These are phyloP conservation scores for Bombyx huttoni DNA, from an alignment of 2,888 invertebrate genomes.

Conservation along the genomic window DNA sequence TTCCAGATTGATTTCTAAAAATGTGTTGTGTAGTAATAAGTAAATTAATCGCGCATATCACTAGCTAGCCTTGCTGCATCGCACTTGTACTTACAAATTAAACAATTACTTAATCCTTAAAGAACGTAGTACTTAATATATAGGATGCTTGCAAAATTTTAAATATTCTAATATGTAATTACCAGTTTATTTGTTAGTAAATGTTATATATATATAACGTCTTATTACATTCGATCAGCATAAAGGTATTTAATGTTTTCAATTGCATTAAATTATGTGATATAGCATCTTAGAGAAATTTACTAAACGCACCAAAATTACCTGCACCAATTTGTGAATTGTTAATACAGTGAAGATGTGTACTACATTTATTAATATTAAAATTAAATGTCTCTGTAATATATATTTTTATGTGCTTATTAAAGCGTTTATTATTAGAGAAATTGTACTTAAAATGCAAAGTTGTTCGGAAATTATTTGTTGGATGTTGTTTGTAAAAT, in stretches of 20 bases:
- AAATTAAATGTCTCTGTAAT: conserved; percentile 2
- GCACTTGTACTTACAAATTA: conserved; percentile 3
- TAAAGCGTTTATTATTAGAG: conserved; percentile 27
- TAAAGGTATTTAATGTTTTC: not conserved
- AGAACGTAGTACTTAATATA: not conserved
- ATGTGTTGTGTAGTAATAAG: too few relatives aligned
- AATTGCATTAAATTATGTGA: not conserved
- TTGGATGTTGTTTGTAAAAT: conserved; percentile 60
- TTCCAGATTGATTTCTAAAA: conserved; percentile 17
- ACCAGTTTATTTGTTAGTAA: not conserved
- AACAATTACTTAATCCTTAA: not conserved
- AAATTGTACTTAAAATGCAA: conserved; percentile 51
- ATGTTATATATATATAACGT: not conserved
- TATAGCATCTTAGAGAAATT: conserved; percentile 2
- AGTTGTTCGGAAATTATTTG: conserved; percentile 49
- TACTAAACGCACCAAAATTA: conserved; percentile 2
- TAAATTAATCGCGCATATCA: conserved; percentile 8
- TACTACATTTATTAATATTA: conserved; percentile 1
- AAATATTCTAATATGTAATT: not conserved
- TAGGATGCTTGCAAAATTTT: not conserved
- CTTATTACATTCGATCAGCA: not conserved
- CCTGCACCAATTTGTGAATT: conserved; percentile 9
- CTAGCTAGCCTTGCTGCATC: conserved; percentile 17
- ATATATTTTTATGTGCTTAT: conserved; percentile 34
- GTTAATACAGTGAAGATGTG: conserved; percentile 11